These are phyloP conservation scores for Platyura marginata DNA, from an alignment of 1,140 invertebrate genomes.

Conservation along the genomic window DNA sequence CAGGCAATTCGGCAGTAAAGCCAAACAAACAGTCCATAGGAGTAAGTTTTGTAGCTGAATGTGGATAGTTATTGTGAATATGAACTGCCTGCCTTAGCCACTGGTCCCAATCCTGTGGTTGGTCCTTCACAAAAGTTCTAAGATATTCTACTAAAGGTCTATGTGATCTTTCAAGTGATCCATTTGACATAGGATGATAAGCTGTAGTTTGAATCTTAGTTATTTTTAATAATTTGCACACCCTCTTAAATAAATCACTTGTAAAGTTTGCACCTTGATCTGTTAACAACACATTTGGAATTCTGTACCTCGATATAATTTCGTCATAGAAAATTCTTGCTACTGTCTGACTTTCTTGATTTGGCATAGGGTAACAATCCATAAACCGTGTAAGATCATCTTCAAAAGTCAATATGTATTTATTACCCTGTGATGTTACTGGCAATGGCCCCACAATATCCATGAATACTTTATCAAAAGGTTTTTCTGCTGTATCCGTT, in stretches of 20 bases:
- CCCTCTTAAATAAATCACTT: no score
- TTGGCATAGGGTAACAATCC: no score
- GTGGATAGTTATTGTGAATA: background rate
- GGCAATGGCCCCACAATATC: no score
- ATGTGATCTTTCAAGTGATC: background rate
- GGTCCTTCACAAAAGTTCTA: background rate
- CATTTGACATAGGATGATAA: background rate
- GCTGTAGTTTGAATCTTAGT: no score
- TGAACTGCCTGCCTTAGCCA: background rate
- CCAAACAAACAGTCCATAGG: background rate
- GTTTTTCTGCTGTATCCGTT: no score
- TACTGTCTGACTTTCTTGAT: no score
- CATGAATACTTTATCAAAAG: no score
- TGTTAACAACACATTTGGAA: background rate
- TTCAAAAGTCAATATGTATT: no score
- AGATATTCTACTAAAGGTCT: background rate
- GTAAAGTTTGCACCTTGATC: background rate
- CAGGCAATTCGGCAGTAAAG: background rate
- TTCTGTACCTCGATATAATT: background rate
- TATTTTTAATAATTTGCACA: no score
- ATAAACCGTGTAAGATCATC: no score
- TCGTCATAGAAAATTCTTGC: no score
- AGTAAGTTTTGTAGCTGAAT: background rate
- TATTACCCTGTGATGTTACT: no score
- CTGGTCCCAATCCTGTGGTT: background rate